Evolutionary conservation across 2,797 vertebrate genomes (phyloP).

Genomic region (Tolypeutes matacus): DNA sequence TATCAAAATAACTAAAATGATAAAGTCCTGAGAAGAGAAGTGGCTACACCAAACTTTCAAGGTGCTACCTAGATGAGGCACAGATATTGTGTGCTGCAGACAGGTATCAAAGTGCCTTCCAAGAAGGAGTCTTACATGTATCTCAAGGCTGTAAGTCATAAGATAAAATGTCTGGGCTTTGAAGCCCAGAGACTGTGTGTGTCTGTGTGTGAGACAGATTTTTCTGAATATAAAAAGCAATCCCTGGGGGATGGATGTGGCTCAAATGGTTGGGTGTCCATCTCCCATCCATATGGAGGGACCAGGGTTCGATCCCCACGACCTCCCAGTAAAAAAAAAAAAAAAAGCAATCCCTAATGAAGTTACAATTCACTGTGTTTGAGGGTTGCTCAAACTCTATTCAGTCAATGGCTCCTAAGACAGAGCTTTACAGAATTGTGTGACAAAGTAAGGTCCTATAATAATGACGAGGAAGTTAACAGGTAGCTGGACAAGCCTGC

Average conservation of each 20-base stretch:
- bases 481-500: not conserved
- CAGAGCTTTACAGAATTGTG: not conserved
- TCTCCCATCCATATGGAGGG: too few relatives aligned
- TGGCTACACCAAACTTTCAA: not conserved
- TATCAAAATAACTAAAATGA: constrained; percentile 9
- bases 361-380: not conserved
- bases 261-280: too few relatives aligned
- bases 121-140: not conserved
- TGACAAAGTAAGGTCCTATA: not conserved
- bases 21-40: not conserved
- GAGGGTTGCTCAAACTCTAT: not conserved
- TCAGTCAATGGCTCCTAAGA: constrained; percentile 19
- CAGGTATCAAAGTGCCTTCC: not conserved
- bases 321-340: too few relatives aligned
- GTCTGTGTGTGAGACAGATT: not conserved
- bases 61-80: not conserved
- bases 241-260: too few relatives aligned
- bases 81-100: not conserved
- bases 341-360: not conserved
- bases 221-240: constrained; percentile 39
- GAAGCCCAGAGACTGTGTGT: not conserved
- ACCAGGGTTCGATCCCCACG: too few relatives aligned
- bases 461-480: not conserved
- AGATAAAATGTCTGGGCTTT: constrained; percentile 5
- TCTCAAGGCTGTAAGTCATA: not conserved